These are phyloP conservation scores for Urocyon cinereoargenteus DNA, from an alignment of 2,797 vertebrate genomes.

Conservation along the genomic window DNA sequence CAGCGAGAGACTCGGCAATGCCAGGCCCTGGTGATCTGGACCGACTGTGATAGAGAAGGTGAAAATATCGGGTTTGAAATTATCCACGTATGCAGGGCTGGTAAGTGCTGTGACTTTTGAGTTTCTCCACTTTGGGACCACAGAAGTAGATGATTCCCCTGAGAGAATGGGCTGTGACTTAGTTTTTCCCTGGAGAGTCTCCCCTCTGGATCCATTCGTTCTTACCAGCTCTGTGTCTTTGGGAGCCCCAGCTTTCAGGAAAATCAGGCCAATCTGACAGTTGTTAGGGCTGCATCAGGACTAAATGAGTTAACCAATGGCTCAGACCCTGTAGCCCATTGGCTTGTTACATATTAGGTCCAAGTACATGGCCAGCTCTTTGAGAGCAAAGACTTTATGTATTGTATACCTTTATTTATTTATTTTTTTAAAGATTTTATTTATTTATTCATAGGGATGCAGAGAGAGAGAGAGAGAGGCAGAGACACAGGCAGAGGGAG, in stretches of 20 bases:
- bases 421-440: no score
- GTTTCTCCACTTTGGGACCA: neutral
- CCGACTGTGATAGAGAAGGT: constrained; percentile 98
- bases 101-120: constrained; percentile 85
- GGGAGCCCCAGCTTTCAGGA: neutral
- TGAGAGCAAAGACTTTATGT: neutral
- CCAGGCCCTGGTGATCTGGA: constrained; percentile 97
- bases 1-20: constrained; percentile 94
- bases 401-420: neutral
- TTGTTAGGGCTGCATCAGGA: neutral
- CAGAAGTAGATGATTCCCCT: neutral
- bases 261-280: neutral
- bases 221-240: neutral
- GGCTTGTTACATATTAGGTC: neutral
- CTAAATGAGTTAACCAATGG: neutral
- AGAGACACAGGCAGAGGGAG: no score
- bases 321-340: no score
- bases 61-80: constrained; percentile 99
- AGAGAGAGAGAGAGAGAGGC: no score
- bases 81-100: constrained; percentile 97
- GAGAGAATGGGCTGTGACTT: fast-evolving
- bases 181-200: neutral
- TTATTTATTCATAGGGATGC: no score
- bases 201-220: neutral
- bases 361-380: neutral